Evolutionary conservation across 2,888 invertebrate species (phyloP).

Genomic region (Parelbella ahira): DNA sequence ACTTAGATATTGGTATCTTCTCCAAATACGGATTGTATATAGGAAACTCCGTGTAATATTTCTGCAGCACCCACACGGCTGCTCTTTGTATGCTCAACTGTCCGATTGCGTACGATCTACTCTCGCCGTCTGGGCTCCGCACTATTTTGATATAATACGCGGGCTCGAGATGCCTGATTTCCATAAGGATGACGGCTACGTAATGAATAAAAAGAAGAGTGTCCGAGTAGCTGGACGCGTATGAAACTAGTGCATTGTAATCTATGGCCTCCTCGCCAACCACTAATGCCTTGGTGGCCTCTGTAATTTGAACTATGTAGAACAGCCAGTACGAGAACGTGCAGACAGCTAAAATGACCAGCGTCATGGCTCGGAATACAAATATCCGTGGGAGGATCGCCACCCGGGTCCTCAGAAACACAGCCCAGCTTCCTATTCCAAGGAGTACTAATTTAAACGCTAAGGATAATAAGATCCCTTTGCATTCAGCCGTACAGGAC

Average conservation of each 20-base stretch:
- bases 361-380: constrained; percentile 93
- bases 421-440: constrained; percentile 94
- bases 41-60: constrained; percentile 97
- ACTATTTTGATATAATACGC: constrained; percentile 94
- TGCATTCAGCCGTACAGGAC: constrained; percentile 95
- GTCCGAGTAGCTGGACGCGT: constrained; percentile 95
- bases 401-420: constrained; percentile 91
- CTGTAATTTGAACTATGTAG: constrained; percentile 94
- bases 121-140: constrained; percentile 97
- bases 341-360: constrained; percentile 93
- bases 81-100: constrained; percentile 96
- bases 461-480: constrained; percentile 94
- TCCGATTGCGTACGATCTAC: constrained; percentile 92
- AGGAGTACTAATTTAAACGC: constrained; percentile 95
- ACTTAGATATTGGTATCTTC: constrained; percentile 92
- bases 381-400: constrained; percentile 95
- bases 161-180: constrained; percentile 95
- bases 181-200: constrained; percentile 94
- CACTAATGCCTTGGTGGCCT: constrained; percentile 88
- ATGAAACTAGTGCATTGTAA: constrained; percentile 94
- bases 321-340: constrained; percentile 99
- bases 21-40: constrained; percentile 98
- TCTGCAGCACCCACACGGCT: constrained; percentile 95
- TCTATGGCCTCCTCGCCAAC: constrained; percentile 90
- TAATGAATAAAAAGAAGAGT: constrained; percentile 97